A percentile compares a stretch with the other conserved stretches of the same genome.
phyloP scores from a whole-genome alignment of 2,888 invertebrate species.

The Yponomeuta evonymella region DNA sequence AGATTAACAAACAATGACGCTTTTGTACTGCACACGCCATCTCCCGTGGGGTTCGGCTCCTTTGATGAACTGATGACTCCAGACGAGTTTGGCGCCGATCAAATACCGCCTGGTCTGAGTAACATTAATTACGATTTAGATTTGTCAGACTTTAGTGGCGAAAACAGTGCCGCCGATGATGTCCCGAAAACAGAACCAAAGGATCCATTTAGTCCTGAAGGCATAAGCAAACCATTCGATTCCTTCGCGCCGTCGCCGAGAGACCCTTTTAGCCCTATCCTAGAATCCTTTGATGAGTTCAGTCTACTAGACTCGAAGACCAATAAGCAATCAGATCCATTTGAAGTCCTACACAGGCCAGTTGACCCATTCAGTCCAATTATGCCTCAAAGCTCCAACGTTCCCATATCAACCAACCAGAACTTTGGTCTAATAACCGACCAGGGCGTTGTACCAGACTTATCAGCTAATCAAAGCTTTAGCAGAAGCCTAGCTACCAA shows the following conservation, averaged over 20 bases:
- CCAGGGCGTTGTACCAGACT: not conserved
- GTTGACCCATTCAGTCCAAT: slow-evolving; percentile 18
- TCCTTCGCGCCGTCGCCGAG: slow-evolving; percentile 28
- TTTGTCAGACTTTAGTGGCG: slow-evolving; percentile 83
- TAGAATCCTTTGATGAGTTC: slow-evolving; percentile 59
- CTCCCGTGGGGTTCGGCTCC: slow-evolving; percentile 71
- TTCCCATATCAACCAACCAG: not conserved
- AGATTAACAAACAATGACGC: not conserved
- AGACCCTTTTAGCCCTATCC: slow-evolving; percentile 29
- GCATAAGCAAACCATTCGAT: slow-evolving; percentile 43
- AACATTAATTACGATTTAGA: slow-evolving; percentile 87
- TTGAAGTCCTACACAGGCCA: slow-evolving; percentile 48
- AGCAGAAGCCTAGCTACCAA: not conserved
- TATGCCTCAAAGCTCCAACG: not conserved
- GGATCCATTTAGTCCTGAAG: slow-evolving; percentile 77
- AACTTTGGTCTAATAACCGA: not conserved
- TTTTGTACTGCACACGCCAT: slow-evolving; percentile 65
- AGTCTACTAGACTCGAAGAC: slow-evolving; percentile 41
- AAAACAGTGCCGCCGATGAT: slow-evolving; percentile 81
- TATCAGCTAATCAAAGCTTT: not conserved
- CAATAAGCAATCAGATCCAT: slow-evolving; percentile 39
- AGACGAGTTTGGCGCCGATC: slow-evolving; percentile 74
- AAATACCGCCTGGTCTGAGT: slow-evolving; percentile 77
- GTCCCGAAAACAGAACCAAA: slow-evolving; percentile 51
- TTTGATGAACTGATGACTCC: slow-evolving; percentile 78